Percentiles rank a stretch among this genome's conserved stretches.
Conservation (phyloP, 2,797 vertebrate species). For the Chelon auratus region DNA sequence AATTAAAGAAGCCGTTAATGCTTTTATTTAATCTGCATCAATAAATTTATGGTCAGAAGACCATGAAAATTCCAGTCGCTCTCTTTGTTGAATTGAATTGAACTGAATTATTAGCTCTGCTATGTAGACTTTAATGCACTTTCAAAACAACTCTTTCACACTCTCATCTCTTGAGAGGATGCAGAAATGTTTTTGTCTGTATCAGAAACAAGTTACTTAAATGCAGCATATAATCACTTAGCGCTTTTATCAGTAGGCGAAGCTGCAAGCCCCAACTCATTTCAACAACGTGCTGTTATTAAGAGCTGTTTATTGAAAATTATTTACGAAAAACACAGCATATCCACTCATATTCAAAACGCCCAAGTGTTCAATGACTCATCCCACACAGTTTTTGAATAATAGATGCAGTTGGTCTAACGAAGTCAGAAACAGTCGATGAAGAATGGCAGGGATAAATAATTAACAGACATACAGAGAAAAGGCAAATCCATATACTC, state of each 20-base stretch:
- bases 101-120: no score
- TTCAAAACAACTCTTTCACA: no score
- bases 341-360: conserved; percentile 4
- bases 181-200: neutral
- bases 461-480: neutral
- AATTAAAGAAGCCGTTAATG: neutral
- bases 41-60: neutral
- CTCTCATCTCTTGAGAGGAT: neutral
- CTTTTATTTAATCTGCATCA: neutral
- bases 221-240: conserved; percentile 5
- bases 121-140: neutral
- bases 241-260: neutral
- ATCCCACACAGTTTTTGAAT: conserved; percentile 16
- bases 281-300: neutral
- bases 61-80: neutral
- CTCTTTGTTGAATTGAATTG: neutral
- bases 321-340: neutral
- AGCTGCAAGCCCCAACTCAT: neutral
- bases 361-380: neutral
- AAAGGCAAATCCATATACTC: neutral
- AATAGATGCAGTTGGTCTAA: conserved; percentile 6
- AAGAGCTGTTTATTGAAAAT: conserved; percentile 8
- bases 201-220: neutral
- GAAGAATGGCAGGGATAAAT: neutral
- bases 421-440: conserved; percentile 6